Evolutionary conservation across 2,888 invertebrate species (phyloP), one percentile per base, ranked within the genome.

Genomic region (Scaptodrosophila latifasciaeformis): DNA sequence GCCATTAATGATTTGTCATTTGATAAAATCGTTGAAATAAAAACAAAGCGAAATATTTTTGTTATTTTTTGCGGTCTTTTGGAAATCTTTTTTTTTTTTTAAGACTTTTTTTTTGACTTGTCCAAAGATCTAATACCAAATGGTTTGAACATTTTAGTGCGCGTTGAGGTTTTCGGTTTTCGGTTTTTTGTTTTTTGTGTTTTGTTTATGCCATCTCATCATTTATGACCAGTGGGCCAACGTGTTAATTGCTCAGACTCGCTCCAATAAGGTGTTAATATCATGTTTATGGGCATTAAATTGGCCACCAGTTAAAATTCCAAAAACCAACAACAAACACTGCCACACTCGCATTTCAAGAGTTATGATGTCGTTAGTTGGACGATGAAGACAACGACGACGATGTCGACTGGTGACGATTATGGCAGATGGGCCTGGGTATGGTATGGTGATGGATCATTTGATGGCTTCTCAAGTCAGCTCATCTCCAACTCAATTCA

Each of bases 181-280:
- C 50, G 39, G 10, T 35, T 49, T 54, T 45, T 39, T 17, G 37
- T 9, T 43, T 54, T 49, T 18, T 24, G 24, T 3, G 24, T 3
- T 24, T 24, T 24, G 24, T 24, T 24, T 24, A 24, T 24, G 7
- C n/a, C n/a, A n/a, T n/a, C n/a, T n/a, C n/a, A n/a, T n/a, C n/a
- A 43, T 67, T 72, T 67, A 67, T 62, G 65, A 18, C 53, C 75
- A 67, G 47, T 65, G 62, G 59, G 54, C 57, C 62, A 82, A 75
- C 58, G 75, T 79, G 82, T 79, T 82, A 82, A 82, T 80, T 81
- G 70, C 68, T 61, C 75, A 62, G 59, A 48, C 44, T 34, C 52
- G 52, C 49, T 47, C 45, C 59, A 67, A 70, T 76, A 83, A 81
- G 77, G 76, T 82, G 82, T 70, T 82, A 80, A 82, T 81, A 67